These are phyloP conservation scores for Tetheella fluctuosa DNA, from an alignment of 2,888 invertebrate genomes.

Conservation along the genomic window DNA sequence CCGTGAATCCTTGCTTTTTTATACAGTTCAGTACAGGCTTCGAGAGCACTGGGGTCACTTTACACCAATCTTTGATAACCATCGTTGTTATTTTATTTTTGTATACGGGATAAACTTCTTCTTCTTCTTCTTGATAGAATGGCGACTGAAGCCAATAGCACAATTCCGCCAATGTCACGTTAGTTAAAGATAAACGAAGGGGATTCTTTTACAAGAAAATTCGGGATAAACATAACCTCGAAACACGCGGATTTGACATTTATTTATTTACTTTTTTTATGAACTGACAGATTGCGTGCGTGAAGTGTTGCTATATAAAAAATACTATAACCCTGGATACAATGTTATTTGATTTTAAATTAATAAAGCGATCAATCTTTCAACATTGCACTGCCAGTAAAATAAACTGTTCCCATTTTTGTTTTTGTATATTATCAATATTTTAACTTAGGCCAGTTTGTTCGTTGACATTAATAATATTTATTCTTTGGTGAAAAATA, in stretches of 20 bases:
- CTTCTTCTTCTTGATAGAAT: no score
- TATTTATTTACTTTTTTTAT: conserved; percentile 3
- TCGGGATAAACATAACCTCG: conserved; percentile 11
- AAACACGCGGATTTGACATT: conserved; percentile 35
- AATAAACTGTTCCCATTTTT: no score
- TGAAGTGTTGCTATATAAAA: neutral
- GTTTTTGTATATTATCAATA: no score
- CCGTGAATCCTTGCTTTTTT: conserved; percentile 76
- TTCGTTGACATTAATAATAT: no score
- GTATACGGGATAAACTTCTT: no score
- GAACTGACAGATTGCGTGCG: neutral
- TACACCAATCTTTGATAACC: conserved; percentile 75
- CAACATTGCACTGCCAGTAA: no score
- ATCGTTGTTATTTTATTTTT: conserved; percentile 42
- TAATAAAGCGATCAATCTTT: neutral
- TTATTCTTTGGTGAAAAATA: no score
- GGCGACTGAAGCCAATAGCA: no score
- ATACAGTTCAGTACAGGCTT: conserved; percentile 79
- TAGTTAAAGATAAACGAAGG: no score
- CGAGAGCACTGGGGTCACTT: conserved; percentile 73
- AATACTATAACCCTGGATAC: neutral
- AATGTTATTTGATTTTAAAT: neutral
- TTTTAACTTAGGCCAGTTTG: no score
- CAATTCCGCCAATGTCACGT: no score
- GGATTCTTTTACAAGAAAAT: no score